Evolutionary conservation across 2,797 vertebrate species (phyloP).

Genomic region (Graptemys geographica): DNA sequence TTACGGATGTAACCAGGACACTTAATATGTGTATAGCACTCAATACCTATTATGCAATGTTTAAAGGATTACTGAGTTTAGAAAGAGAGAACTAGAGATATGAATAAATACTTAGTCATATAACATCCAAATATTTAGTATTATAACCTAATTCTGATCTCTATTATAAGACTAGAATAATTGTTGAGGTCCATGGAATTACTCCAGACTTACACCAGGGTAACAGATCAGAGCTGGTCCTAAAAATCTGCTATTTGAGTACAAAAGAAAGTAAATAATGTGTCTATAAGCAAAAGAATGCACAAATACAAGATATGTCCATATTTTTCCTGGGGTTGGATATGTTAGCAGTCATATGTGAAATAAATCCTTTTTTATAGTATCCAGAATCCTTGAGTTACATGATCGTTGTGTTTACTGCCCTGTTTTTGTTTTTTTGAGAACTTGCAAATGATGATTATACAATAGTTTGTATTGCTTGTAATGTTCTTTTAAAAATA

Average conservation of each 20-base stretch:
- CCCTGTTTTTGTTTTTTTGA: background rate
- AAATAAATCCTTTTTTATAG: slow-evolving; percentile 23
- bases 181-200: background rate
- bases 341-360: background rate
- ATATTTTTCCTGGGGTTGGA: background rate
- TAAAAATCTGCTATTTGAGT: background rate
- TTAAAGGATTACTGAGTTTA: background rate
- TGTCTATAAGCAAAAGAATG: background rate
- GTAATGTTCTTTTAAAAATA: slow-evolving; percentile 30
- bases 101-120: background rate
- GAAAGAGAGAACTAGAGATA: background rate
- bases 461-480: slow-evolving; percentile 30
- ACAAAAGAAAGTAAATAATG: background rate
- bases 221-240: background rate
- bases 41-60: background rate
- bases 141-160: background rate
- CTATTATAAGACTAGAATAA: background rate
- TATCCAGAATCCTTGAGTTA: background rate
- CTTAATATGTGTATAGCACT: background rate
- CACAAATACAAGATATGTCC: background rate
- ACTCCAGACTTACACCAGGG: background rate
- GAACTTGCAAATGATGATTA: background rate
- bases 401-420: background rate
- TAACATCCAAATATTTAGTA: background rate
- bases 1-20: background rate